These are phyloP conservation scores for Cryptophagus acutangulus DNA, from an alignment of 2,888 invertebrate species.

Conservation along the genomic window DNA sequence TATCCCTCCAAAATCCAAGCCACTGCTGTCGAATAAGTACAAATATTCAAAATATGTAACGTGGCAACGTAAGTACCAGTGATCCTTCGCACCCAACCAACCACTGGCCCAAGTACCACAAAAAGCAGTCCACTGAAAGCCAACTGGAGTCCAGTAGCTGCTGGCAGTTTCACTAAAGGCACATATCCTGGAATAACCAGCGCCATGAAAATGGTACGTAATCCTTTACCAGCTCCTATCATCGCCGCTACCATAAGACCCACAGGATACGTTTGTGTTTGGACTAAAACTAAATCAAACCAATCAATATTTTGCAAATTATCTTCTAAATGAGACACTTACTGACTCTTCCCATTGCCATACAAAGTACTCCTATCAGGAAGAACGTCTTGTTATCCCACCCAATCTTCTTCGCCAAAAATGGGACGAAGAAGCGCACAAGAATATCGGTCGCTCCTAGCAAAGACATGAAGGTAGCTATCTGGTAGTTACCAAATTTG, in stretches of 20 bases:
- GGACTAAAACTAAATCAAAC: slow-evolving; percentile 53
- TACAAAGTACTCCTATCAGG: slow-evolving; percentile 61
- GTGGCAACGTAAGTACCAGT: slow-evolving; percentile 55
- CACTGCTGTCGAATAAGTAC: slow-evolving; percentile 57
- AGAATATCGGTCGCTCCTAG: slow-evolving; percentile 62
- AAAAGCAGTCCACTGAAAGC: slow-evolving; percentile 62
- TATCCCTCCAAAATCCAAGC: slow-evolving; percentile 58
- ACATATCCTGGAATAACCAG: slow-evolving; percentile 69
- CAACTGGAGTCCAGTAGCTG: slow-evolving; percentile 65
- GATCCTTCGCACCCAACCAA: slow-evolving; percentile 63
- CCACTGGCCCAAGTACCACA: slow-evolving; percentile 58
- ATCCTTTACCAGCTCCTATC: slow-evolving; percentile 66
- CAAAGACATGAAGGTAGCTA: slow-evolving; percentile 65
- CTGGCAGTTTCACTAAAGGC: slow-evolving; percentile 63
- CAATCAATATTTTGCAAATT: slow-evolving; percentile 4
- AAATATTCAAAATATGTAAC: slow-evolving; percentile 59
- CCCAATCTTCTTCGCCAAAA: slow-evolving; percentile 62
- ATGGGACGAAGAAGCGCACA: slow-evolving; percentile 63
- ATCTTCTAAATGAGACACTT: slow-evolving; percentile 32
- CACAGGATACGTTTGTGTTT: slow-evolving; percentile 54
- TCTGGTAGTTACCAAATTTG: slow-evolving; percentile 56
- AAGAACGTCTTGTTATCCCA: slow-evolving; percentile 70
- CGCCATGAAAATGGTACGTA: slow-evolving; percentile 70
- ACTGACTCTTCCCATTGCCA: slow-evolving; percentile 64
- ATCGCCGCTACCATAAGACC: slow-evolving; percentile 58